These are phyloP conservation scores for Amphiura filiformis DNA, from an alignment of 35 echinoderm and acorn worm species.

Conservation along the genomic window DNA sequence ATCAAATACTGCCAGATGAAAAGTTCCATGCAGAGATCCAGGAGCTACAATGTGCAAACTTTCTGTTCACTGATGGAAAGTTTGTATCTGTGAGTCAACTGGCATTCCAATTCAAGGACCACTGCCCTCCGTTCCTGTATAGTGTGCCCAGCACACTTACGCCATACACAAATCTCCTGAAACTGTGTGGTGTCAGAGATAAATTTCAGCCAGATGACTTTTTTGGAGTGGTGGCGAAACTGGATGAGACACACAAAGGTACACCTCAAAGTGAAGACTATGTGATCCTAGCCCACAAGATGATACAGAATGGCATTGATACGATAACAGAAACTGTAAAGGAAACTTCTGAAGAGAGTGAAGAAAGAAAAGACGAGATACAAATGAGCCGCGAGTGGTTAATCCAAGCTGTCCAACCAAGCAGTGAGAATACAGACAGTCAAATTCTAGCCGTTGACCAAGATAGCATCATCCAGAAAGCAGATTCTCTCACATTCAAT, in stretches of 20 bases:
- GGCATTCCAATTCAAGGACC: neutral
- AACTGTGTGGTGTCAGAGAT: constrained; percentile 26
- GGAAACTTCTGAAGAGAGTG: neutral
- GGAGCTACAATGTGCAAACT: neutral
- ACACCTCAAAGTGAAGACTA: neutral
- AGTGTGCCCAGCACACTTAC: neutral
- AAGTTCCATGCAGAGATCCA: too few relatives aligned
- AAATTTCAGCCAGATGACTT: constrained; percentile 25
- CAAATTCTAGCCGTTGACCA: constrained; percentile 50
- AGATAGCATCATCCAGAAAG: neutral
- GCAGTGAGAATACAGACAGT: neutral
- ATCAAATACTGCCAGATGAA: neutral
- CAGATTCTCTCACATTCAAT: constrained; percentile 30
- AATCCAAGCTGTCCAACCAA: neutral
- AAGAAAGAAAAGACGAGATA: neutral
- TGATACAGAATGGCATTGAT: neutral
- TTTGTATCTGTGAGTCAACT: neutral
- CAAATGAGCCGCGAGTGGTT: neutral
- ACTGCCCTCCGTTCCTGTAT: neutral
- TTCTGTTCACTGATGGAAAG: neutral
- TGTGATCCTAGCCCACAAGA: neutral
- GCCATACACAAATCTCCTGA: constrained; percentile 21
- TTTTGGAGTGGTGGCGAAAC: neutral
- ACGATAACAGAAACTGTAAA: neutral
- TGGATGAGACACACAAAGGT: neutral